A percentile compares a stretch with the other conserved stretches of the same genome.
Conservation (phyloP, 30 jellyfish, hydroid and myxozoan species). For the Hydra vulgaris region DNA sequence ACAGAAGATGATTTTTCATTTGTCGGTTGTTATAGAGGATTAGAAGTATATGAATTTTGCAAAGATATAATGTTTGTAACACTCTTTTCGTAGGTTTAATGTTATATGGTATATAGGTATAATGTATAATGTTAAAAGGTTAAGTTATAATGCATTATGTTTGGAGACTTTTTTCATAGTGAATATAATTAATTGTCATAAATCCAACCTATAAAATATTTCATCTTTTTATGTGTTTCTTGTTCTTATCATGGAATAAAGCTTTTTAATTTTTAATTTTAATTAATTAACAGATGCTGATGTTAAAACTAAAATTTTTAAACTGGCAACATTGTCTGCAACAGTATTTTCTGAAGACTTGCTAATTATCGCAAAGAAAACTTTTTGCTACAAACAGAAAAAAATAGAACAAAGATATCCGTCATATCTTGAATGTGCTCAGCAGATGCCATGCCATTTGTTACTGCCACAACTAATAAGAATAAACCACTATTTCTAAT, state of each 20-base stretch:
- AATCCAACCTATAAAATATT: neutral
- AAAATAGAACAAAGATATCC: neutral
- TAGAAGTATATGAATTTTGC: neutral
- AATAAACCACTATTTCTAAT: neutral
- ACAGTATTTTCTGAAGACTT: neutral
- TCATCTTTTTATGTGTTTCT: neutral
- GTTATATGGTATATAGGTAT: neutral
- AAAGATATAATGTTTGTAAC: neutral
- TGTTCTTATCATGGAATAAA: neutral
- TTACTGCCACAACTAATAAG: neutral
- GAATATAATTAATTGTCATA: neutral
- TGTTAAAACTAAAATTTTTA: neutral
- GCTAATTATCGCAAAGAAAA: neutral
- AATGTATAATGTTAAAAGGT: neutral
- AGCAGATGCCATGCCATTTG: neutral
- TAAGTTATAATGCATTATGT: neutral
- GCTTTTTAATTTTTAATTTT: neutral
- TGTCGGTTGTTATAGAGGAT: neutral
- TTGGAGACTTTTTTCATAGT: neutral
- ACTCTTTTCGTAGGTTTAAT: neutral
- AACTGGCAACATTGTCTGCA: neutral
- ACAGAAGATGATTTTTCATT: neutral
- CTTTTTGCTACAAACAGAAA: neutral
- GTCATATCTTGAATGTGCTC: neutral
- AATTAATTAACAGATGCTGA: neutral